These are phyloP conservation scores for Leuciscus idus DNA, from an alignment of 2,113 vertebrate species.

Conservation along the genomic window DNA sequence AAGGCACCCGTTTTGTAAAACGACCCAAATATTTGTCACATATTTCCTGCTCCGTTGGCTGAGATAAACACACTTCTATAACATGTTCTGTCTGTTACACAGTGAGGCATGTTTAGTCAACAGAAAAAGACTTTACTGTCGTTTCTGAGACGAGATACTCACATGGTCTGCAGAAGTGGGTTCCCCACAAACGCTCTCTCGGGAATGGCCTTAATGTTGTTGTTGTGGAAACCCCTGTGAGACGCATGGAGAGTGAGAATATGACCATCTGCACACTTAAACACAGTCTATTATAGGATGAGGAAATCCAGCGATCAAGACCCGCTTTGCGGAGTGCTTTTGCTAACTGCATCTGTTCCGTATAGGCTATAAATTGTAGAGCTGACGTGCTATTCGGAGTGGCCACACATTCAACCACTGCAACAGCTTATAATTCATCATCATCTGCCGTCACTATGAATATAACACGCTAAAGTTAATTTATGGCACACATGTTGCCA, in stretches of 20 bases:
- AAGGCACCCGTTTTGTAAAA: neutral
- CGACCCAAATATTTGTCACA: neutral
- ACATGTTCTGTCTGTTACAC: neutral
- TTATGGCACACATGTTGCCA: conserved; percentile 13
- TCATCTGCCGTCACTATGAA: conserved; percentile 27
- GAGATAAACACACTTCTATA: conserved; percentile 14
- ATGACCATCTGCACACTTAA: conserved; percentile 28
- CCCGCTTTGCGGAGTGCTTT: neutral
- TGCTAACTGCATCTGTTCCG: conserved; percentile 11
- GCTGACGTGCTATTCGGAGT: neutral
- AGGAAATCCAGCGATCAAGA: conserved; percentile 1
- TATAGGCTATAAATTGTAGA: conserved; percentile 13
- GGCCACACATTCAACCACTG: neutral
- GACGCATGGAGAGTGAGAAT: conserved; percentile 41
- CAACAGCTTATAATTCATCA: conserved; percentile 40
- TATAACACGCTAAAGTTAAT: conserved; percentile 30
- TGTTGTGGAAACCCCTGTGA: conserved; percentile 93
- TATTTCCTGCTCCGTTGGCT: neutral
- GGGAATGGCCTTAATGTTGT: conserved; percentile 93
- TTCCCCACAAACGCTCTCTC: conserved; percentile 94
- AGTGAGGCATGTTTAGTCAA: conserved; percentile 8
- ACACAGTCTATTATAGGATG: neutral
- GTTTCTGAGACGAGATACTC: conserved; percentile 65
- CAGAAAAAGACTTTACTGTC: neutral
- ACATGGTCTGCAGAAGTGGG: conserved; percentile 94